Evolutionary conservation across 2,888 invertebrate species (phyloP).

Genomic region (Plagiodera versicolora): DNA sequence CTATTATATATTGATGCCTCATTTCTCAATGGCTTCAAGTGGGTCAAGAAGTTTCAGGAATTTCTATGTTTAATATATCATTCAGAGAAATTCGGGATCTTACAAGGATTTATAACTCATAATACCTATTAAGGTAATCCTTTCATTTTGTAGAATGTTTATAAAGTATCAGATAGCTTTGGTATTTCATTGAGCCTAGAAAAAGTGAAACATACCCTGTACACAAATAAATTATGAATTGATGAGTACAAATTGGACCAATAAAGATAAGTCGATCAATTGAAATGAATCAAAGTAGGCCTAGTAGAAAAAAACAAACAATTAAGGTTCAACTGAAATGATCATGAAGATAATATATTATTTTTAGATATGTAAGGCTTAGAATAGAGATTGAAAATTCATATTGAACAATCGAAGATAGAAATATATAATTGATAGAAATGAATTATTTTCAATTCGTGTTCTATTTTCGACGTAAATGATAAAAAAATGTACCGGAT

Average conservation of each 20-base stretch:
- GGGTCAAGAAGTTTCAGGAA: neutral
- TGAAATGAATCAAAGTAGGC: neutral
- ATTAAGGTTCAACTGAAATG: neutral
- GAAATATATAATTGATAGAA: neutral
- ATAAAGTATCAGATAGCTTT: too few relatives aligned
- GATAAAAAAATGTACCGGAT: constrained; percentile 45
- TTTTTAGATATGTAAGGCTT: neutral
- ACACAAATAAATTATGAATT: neutral
- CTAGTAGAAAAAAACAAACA: neutral
- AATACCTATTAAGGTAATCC: neutral
- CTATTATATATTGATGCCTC: too few relatives aligned
- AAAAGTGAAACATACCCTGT: too few relatives aligned
- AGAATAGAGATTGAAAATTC: neutral
- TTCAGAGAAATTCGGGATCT: neutral
- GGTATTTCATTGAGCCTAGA: too few relatives aligned
- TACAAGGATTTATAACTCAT: neutral
- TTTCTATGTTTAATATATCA: neutral
- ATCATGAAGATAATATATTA: neutral
- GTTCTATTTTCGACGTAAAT: constrained; percentile 19
- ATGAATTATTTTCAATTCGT: constrained; percentile 18
- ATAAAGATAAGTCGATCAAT: neutral
- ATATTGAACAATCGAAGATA: neutral
- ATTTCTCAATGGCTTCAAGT: too few relatives aligned
- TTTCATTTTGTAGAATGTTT: neutral
- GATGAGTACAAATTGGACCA: neutral